phyloP scores from a whole-genome alignment of 2,888 invertebrate genomes.

The Chironomus tentans region DNA sequence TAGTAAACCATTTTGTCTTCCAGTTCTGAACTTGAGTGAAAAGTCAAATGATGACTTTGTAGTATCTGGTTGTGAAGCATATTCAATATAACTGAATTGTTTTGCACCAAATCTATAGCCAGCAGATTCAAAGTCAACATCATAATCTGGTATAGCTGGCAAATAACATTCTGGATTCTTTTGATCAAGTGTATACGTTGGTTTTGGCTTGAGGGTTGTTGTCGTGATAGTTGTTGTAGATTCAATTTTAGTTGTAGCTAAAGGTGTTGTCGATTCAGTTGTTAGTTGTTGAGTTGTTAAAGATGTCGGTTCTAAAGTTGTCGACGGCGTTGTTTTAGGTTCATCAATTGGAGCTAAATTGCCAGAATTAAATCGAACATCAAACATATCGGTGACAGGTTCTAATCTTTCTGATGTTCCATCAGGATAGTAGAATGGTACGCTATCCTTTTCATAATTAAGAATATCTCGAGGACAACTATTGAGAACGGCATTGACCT shows the following conservation, averaged over 20 bases:
- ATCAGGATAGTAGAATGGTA: conserved; percentile 36
- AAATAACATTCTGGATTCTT: conserved; percentile 38
- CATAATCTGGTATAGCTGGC: conserved; percentile 38
- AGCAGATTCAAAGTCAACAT: conserved; percentile 36
- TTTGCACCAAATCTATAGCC: conserved; percentile 45
- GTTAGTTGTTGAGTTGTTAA: conserved; percentile 31
- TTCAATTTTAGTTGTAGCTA: conserved; percentile 29
- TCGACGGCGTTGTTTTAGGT: conserved; percentile 41
- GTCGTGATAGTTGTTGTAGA: conserved; percentile 36
- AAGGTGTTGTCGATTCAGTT: conserved; percentile 32
- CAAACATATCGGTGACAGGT: background rate
- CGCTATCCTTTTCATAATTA: conserved; percentile 35
- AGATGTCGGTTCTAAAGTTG: conserved; percentile 36
- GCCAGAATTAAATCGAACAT: background rate
- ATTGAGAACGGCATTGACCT: conserved; percentile 50
- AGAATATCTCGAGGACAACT: conserved; percentile 45
- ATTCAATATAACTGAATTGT: conserved; percentile 65
- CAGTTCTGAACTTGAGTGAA: conserved; percentile 64
- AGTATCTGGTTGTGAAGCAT: conserved; percentile 47
- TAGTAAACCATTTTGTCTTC: conserved; percentile 65
- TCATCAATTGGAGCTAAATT: background rate
- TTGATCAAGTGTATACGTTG: conserved; percentile 30
- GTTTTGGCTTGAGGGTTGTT: conserved; percentile 30
- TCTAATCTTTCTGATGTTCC: conserved; percentile 30
- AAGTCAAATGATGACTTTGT: conserved; percentile 63